A percentile compares a stretch with the other conserved stretches of the same genome.
Evolutionary conservation across 2,797 vertebrate genomes (phyloP).

Genomic region (Malurus splendens): DNA sequence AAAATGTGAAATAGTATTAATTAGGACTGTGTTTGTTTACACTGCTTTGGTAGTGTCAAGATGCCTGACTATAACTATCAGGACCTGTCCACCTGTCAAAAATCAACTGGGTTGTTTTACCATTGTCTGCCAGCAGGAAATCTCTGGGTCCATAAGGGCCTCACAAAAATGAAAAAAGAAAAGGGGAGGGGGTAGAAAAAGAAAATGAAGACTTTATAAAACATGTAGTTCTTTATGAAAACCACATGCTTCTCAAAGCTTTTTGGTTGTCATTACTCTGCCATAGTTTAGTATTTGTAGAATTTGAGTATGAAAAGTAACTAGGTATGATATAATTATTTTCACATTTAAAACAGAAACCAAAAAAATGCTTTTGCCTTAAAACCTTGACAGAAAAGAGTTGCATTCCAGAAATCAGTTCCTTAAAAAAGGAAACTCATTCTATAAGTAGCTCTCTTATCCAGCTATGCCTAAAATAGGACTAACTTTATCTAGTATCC

Average conservation of each 20-base stretch:
- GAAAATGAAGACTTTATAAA: slow-evolving; percentile 61
- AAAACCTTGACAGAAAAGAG: slow-evolving; percentile 47
- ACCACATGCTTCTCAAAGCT: slow-evolving; percentile 64
- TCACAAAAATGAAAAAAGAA: slow-evolving; percentile 56
- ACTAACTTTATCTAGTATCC: slow-evolving; percentile 59
- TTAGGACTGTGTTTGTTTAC: slow-evolving; percentile 72
- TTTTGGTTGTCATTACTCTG: slow-evolving; percentile 60
- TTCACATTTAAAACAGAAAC: slow-evolving; percentile 20
- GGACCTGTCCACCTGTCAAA: slow-evolving; percentile 76
- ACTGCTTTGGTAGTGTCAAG: slow-evolving; percentile 65
- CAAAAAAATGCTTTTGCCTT: slow-evolving; percentile 27
- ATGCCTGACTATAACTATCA: slow-evolving; percentile 72
- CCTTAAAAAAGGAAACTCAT: slow-evolving; percentile 59
- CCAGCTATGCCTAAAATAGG: slow-evolving; percentile 67
- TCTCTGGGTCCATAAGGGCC: slow-evolving; percentile 50
- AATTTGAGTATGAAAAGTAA: slow-evolving; percentile 67
- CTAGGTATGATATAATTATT: slow-evolving; percentile 39
- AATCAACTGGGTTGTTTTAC: slow-evolving; percentile 71
- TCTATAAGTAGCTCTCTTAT: slow-evolving; percentile 69
- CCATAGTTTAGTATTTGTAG: slow-evolving; percentile 68
- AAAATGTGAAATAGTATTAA: slow-evolving; percentile 69
- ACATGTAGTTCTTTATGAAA: slow-evolving; percentile 68
- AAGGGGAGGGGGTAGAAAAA: not conserved
- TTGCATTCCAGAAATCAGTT: slow-evolving; percentile 32
- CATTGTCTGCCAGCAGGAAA: slow-evolving; percentile 70